Conservation (phyloP, 1,140 invertebrate species). For the Pseudomyrmex pallidus region DNA sequence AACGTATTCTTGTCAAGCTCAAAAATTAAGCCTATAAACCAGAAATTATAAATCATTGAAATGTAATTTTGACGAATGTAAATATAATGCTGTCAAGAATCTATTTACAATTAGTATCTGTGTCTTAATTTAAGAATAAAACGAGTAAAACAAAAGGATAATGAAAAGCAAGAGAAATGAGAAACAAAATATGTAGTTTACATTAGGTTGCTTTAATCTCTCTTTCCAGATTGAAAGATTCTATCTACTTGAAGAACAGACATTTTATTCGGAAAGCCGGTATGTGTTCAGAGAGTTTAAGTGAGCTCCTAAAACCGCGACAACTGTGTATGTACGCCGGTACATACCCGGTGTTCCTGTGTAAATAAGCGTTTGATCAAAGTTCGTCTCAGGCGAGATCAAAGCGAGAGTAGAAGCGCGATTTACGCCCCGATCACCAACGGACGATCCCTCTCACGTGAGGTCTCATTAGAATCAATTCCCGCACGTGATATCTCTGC, state of each 20-base stretch:
- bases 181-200: neutral
- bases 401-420: slow-evolving; percentile 9
- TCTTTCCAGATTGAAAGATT: neutral
- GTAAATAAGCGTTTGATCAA: slow-evolving; percentile 47
- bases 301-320: slow-evolving; percentile 17
- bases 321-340: neutral
- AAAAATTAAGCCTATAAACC: neutral
- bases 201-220: slow-evolving; percentile 6
- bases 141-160: too few species aligned
- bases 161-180: neutral
- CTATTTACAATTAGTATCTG: neutral
- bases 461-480: slow-evolving; percentile 54
- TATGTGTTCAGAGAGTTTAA: slow-evolving; percentile 1
- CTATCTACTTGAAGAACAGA: slow-evolving; percentile 33
- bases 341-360: neutral
- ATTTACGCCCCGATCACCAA: slow-evolving; percentile 14
- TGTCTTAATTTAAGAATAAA: neutral
- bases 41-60: neutral
- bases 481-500: slow-evolving; percentile 40
- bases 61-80: neutral
- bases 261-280: slow-evolving; percentile 14
- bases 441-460: slow-evolving; percentile 6
- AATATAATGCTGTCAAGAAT: neutral
- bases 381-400: slow-evolving; percentile 28
- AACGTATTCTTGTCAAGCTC: slow-evolving; percentile 1